Evolutionary conservation across 2,797 vertebrate genomes (phyloP).

Genomic region (Pelodytes ibericus): DNA sequence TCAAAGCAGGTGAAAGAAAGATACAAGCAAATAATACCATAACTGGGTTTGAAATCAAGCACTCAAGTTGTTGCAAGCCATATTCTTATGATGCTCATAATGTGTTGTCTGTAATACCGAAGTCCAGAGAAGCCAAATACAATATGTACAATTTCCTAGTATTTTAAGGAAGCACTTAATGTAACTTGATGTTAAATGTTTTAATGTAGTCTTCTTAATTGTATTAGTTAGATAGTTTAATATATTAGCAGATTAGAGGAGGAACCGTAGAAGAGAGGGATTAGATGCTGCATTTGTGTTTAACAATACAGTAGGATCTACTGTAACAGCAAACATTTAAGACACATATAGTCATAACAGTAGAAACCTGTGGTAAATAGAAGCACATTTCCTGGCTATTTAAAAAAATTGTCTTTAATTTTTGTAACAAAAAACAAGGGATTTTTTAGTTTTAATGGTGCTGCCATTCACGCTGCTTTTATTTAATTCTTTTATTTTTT

Average conservation of each 20-base stretch:
- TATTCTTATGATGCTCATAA: constrained; percentile 73
- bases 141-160: constrained; percentile 75
- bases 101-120: constrained; percentile 74
- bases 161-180: constrained; percentile 76
- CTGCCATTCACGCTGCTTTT: constrained; percentile 71
- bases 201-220: constrained; percentile 75
- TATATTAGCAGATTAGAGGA: constrained; percentile 70
- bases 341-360: constrained; percentile 64
- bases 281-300: constrained; percentile 67
- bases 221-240: constrained; percentile 76
- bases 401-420: constrained; percentile 69
- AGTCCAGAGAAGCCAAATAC: constrained; percentile 81
- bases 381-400: constrained; percentile 72
- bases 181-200: constrained; percentile 78
- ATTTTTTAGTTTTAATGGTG: constrained; percentile 75
- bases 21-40: constrained; percentile 60
- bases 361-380: constrained; percentile 60
- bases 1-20: constrained; percentile 65
- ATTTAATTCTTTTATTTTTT: constrained; percentile 47
- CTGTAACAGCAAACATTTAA: constrained; percentile 64
- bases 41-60: constrained; percentile 72
- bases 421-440: constrained; percentile 73
- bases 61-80: constrained; percentile 77
- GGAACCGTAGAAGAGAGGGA: constrained; percentile 67
- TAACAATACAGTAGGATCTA: constrained; percentile 59